Percentiles rank a stretch among this genome's conserved stretches.
These are phyloP conservation scores for Clarias magur DNA, from an alignment of 2,113 vertebrate species.

Conservation along the genomic window DNA sequence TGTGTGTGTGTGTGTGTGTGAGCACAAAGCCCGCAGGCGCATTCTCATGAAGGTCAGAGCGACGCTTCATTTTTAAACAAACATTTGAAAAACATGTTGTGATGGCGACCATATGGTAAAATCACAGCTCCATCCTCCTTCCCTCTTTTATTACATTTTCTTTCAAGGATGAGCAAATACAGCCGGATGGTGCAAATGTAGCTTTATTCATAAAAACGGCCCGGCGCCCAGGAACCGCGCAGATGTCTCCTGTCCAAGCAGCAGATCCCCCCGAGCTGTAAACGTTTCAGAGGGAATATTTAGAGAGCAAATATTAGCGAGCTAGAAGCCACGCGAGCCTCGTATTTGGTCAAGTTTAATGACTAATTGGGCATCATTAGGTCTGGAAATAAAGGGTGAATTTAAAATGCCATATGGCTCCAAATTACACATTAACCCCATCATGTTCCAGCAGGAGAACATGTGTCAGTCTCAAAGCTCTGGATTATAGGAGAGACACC, in stretches of 20 bases:
- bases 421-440: conserved; percentile 92
- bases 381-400: conserved; percentile 77
- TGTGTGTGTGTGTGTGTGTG: neutral
- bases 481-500: conserved; percentile 56
- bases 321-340: conserved; percentile 76
- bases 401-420: conserved; percentile 87
- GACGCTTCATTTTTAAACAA: conserved; percentile 73
- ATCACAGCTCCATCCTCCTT: conserved; percentile 76
- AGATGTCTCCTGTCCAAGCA: conserved; percentile 80
- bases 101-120: conserved; percentile 80
- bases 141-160: conserved; percentile 81
- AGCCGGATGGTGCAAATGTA: conserved; percentile 63
- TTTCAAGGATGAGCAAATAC: conserved; percentile 80
- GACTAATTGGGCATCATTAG: conserved; percentile 95
- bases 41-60: neutral
- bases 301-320: conserved; percentile 90
- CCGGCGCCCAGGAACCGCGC: conserved; percentile 72
- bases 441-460: conserved; percentile 68
- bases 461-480: conserved; percentile 63
- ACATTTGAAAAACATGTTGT: conserved; percentile 76
- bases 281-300: conserved; percentile 87
- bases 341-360: conserved; percentile 81
- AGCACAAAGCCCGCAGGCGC: neutral
- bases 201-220: conserved; percentile 70
- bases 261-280: conserved; percentile 83